phyloP scores from a whole-genome alignment of 2,888 invertebrate species.

The Drosophila anceps region DNA sequence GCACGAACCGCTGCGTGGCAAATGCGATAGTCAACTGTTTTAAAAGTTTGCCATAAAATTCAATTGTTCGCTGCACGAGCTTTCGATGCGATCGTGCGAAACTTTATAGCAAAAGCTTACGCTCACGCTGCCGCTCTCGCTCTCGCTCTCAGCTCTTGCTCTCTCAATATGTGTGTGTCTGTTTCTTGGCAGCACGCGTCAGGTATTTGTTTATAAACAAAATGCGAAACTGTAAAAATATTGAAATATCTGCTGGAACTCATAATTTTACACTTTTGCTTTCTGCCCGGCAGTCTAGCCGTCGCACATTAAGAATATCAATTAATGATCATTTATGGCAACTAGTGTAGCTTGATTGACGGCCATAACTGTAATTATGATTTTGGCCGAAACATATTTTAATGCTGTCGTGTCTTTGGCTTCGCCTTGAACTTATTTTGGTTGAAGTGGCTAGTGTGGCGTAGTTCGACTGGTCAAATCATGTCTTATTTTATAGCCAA shows the following conservation, averaged over 20 bases:
- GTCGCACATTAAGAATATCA: conserved; percentile 1
- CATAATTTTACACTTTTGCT: conserved; percentile 66
- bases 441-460: not conserved
- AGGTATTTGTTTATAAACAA: conserved; percentile 76
- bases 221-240: conserved; percentile 58
- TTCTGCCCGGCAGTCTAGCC: conserved; percentile 43
- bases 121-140: conserved; percentile 8
- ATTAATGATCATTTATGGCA: conserved; percentile 26
- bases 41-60: conserved; percentile 35
- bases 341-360: conserved; percentile 44
- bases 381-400: conserved; percentile 21
- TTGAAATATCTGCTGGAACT: conserved; percentile 41
- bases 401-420: conserved; percentile 1
- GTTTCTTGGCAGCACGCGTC: conserved; percentile 54
- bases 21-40: conserved; percentile 54
- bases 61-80: not conserved
- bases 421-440: conserved; percentile 38
- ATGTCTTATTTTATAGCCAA: conserved; percentile 6
- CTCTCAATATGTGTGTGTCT: conserved; percentile 3
- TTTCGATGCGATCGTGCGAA: conserved; percentile 30
- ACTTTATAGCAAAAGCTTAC: conserved; percentile 57
- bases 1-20: conserved; percentile 39
- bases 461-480: not conserved
- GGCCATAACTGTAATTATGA: conserved; percentile 56
- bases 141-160: conserved; percentile 13